A percentile compares a stretch with the other conserved stretches of the same genome.
These are phyloP conservation scores for Kryptolebias ocellatus DNA, from an alignment of 2,797 vertebrate genomes.

Conservation along the genomic window DNA sequence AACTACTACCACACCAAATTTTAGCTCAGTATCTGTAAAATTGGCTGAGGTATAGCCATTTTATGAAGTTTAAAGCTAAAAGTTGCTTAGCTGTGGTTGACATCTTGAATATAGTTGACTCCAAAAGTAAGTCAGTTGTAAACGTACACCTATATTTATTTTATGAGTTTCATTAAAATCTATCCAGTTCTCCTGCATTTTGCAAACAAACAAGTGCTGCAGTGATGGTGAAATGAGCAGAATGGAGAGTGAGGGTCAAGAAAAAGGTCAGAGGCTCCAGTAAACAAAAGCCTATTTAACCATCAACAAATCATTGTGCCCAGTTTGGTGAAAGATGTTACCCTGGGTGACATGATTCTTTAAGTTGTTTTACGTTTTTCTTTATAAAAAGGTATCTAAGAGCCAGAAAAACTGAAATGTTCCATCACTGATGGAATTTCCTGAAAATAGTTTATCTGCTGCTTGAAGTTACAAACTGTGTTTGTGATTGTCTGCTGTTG, in stretches of 20 bases:
- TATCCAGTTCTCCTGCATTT: slow-evolving; percentile 7
- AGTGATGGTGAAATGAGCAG: slow-evolving; percentile 14
- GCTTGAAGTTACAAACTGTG: too few relatives aligned
- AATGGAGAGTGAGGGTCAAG: slow-evolving; percentile 47
- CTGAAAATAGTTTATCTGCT: background rate
- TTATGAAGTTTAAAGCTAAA: too few relatives aligned
- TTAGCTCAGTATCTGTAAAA: too few relatives aligned
- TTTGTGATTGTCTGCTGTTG: background rate
- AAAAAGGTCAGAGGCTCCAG: slow-evolving; percentile 62
- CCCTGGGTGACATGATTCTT: slow-evolving; percentile 47
- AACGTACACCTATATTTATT: too few relatives aligned
- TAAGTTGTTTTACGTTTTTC: too few relatives aligned
- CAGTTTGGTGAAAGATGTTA: slow-evolving; percentile 39
- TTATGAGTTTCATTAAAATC: too few relatives aligned
- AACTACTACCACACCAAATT: too few relatives aligned
- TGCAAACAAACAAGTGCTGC: background rate
- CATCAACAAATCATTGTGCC: slow-evolving; percentile 65
- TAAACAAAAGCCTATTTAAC: slow-evolving; percentile 71
- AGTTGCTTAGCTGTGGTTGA: slow-evolving; percentile 5
- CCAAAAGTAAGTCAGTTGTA: too few relatives aligned
- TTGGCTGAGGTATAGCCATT: too few relatives aligned
- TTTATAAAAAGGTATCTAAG: too few relatives aligned
- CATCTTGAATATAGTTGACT: background rate
- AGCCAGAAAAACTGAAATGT: too few relatives aligned
- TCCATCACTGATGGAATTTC: too few relatives aligned